Base-by-base conservation (phyloP, 1,140 invertebrate species). In the Cephus cinctus region DNA sequence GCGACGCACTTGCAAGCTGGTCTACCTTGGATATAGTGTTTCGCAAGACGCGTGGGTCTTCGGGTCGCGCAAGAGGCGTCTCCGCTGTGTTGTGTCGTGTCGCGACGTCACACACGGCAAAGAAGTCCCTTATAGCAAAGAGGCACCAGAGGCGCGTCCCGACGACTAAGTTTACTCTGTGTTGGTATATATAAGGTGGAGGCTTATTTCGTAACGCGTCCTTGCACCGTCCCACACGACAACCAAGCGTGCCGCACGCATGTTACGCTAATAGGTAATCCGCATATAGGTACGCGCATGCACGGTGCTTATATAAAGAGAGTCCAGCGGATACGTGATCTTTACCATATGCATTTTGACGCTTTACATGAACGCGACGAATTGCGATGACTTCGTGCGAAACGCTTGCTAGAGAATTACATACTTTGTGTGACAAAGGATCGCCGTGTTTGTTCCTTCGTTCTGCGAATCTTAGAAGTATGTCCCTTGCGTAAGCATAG, bases 181-280 rank as follows among this genome's bases (percentile, higher is more conserved):
- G n/a, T n/a, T n/a, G n/a, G n/a, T n/a, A n/a, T 55, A 22, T 38
- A 46, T 55, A 54, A 54, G 57, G 45, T 50, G 47, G 40, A 22
- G 18, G 47, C 25, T 51, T 56, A 53, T 50, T 46, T 52, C 43
- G 30, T 52, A 58, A 59, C 54, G 52, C 52, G 60, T 63, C 62
- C 57, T 67, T 65, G 58, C 54, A 41, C 39, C 54, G 52, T 59
- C 54, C 44, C 47, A 59, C 60, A 57, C 50, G 50, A 61, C 54
- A 57, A 50, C 48, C 47, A 47, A 41, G 46, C 47, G 53, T 51
- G 46, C 45, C 47, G 53, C 51, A 34, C 48, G 35, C 40, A 52
- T 56, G 59, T 64, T 55, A 64, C 56, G 61, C 57, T 66, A 11
- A 5, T 12, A 42, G 16, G 11, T 4, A 18, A 14, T 9, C 16